Conservation (phyloP, 2,797 vertebrate species). For the Fistularia commersonii region DNA sequence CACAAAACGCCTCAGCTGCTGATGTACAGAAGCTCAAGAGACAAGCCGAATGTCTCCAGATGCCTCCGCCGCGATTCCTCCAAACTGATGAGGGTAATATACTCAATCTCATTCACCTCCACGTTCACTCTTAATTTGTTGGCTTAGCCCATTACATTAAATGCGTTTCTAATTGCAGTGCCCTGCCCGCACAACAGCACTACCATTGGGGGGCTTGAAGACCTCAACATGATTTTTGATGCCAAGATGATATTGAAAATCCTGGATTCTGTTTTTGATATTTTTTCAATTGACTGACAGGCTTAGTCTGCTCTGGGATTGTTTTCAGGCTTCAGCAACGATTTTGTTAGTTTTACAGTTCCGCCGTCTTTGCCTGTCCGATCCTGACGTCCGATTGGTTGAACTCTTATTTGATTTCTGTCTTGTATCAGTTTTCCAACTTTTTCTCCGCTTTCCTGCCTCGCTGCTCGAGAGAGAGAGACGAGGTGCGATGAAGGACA, state of each 20-base stretch:
- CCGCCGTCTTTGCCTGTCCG: too few species aligned
- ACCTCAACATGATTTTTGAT: conserved; percentile 34
- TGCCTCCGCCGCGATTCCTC: conserved; percentile 25
- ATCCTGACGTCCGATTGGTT: too few species aligned
- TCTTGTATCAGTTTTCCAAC: too few species aligned
- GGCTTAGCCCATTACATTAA: too few species aligned
- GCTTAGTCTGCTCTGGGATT: too few species aligned
- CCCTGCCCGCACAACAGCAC: conserved; percentile 40
- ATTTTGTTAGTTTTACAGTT: too few species aligned
- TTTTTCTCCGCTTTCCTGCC: too few species aligned
- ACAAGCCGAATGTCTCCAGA: conserved; percentile 52
- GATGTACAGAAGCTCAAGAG: conserved; percentile 35
- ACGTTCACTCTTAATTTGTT: not conserved
- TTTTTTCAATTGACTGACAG: conserved; percentile 40
- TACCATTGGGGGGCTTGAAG: conserved; percentile 24
- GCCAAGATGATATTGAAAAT: conserved; percentile 39
- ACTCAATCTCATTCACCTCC: not conserved
- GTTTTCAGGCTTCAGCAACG: too few species aligned
- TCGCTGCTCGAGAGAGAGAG: too few species aligned
- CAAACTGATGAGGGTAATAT: conserved; percentile 21
- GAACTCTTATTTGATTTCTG: too few species aligned
- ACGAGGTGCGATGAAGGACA: too few species aligned
- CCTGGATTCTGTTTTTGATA: conserved; percentile 54
- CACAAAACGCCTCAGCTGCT: conserved; percentile 20
- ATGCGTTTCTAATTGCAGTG: too few species aligned